Base-by-base conservation (phyloP, 2,888 invertebrate species). In the Gastracanthus pulcherrimus region DNA sequence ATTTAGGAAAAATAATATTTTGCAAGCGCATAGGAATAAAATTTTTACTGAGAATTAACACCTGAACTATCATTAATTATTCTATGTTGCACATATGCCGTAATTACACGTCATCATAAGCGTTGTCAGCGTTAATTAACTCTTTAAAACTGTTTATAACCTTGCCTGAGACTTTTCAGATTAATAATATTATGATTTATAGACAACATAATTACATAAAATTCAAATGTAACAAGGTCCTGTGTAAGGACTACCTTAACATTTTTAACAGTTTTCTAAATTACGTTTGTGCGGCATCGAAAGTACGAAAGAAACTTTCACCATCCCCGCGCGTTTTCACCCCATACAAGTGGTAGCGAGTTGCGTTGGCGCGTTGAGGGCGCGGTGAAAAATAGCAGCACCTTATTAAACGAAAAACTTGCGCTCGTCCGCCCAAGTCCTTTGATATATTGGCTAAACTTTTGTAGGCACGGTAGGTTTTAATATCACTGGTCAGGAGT, bases 381-480 rank as follows among this genome's bases (percentile, higher is more conserved):
- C 16, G 72, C 71, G 83, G 87, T 90, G 90, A 90, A 90, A 90
- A 90, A 90, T 90, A 85, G 88, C 87, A 84, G 85, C 81, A 85
- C 89, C 89, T 90, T 90, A 90, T 90, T 90, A 90, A 90, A 90
- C 88, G 88, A 86, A 87, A 90, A 90, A 90, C 87, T 90, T 89
- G 84, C 83, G 84, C 84, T 45, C 19, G n/a, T 29, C 41, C 19
- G 81, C 60, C 76, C 75, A 71, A 60, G n/a, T 81, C 76, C 51
- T 84, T 84, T 84, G 84, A 84, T 82, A 76, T 78, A 84, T 84
- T 74, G 79, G 41, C 9, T 23, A 26, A 69, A 69, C 41, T 69
- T 69, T 69, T 3, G 9, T 26, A 48, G 41, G 29, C 19, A 23
- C 31, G 13, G 1, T 9, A 69, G 34, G n/a, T 34, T 69, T 48